Base-by-base conservation (phyloP, 2,113 vertebrate species). In the Tragelaphus strepsiceros region DNA sequence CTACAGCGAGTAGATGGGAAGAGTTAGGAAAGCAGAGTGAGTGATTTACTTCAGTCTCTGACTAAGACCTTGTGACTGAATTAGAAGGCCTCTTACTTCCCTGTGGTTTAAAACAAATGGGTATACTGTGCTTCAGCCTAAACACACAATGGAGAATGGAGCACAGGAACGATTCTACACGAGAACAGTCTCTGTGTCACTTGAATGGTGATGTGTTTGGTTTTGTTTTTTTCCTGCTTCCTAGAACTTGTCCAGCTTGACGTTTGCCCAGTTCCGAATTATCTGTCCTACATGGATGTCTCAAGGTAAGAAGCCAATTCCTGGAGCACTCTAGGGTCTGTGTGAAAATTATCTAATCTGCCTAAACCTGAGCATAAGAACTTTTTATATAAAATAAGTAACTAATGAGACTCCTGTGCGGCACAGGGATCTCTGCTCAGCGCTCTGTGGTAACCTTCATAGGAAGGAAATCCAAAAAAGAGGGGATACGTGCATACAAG, bases 201-300 rank as follows among this genome's bases (percentile, higher is more conserved):
- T 49, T 78, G 71, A 15, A 89, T 74, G 95, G n/a, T 96, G 59
- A 97, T 10, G 71, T 83, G 93, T 93, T 90, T 90, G 19, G 6
- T 15, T 46, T 15, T 96, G 71, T 84, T 84, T 98, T 98, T 96
- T 92, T 93, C 80, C 83, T 53, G 87, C 93, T 71, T 91, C 91
- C 82, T 98, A 99, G 99, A 99, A 99, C 99, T 99, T 90, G 98
- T 98, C 95, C 99, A 99, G 87, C 98, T 99, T 91, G 99, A 99
- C 97, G 99, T 99, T 97, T 99, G 99, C 98, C 99, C 99, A 39
- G 99, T 99, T 98, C 99, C 99, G 67, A 99, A 99, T 98, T 99
- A 99, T 98, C 99, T 99, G 24, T 99, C 99, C 88, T 99, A 99
- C 96, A 99, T 99, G 99, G 99, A 99, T 98, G 96, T 99, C 98